These are phyloP conservation scores for Acanthosepion lycidas DNA, from an alignment of 2,888 invertebrate genomes.

Conservation along the genomic window DNA sequence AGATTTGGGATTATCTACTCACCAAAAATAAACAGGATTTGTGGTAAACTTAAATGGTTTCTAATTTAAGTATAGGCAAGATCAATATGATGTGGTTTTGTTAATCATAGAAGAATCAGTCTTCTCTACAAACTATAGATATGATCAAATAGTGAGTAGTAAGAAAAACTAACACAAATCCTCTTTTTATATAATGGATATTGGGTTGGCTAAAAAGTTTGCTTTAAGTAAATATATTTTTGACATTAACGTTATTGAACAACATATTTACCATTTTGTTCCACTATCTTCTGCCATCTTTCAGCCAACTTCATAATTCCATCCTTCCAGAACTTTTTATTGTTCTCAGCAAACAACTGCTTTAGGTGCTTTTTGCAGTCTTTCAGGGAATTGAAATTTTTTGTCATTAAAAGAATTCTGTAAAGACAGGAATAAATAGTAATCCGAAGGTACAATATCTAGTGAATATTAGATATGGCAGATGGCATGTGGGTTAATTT, in stretches of 20 bases:
- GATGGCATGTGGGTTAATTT: not conserved
- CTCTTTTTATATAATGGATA: not conserved
- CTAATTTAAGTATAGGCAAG: too few species aligned
- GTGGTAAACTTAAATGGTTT: too few species aligned
- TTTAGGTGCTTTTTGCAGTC: not conserved
- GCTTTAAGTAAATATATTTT: not conserved
- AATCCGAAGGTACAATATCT: not conserved
- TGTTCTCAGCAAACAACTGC: not conserved
- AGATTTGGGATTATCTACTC: not conserved
- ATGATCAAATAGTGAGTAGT: too few species aligned
- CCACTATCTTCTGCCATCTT: not conserved
- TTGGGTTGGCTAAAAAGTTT: not conserved
- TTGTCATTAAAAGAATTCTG: not conserved
- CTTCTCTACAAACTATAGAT: too few species aligned
- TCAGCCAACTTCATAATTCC: not conserved
- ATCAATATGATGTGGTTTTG: too few species aligned
- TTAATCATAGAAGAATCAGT: too few species aligned
- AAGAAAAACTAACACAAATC: too few species aligned
- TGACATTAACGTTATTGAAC: not conserved
- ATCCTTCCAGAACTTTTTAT: not conserved
- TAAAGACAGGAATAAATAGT: not conserved
- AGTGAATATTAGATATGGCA: not conserved
- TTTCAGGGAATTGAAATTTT: not conserved
- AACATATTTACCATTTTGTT: conserved; percentile 33
- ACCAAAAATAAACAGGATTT: too few species aligned